phyloP scores from a whole-genome alignment of 1,140 invertebrate genomes.

The Pectinophora gossypiella region DNA sequence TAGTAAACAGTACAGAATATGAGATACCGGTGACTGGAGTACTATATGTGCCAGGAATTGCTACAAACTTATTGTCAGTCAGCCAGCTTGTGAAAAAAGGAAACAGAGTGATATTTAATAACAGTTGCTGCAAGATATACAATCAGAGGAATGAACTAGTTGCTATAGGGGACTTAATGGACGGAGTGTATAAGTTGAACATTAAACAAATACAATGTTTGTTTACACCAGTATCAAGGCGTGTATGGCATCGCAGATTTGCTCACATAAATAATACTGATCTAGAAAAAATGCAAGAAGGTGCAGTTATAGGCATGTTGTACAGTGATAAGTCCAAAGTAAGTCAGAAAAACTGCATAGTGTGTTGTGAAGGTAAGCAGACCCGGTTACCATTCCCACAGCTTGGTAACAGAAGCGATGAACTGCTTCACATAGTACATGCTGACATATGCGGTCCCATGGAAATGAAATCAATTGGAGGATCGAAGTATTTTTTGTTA shows the following conservation, averaged over 20 bases:
- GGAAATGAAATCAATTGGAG: no score
- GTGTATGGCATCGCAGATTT: slow-evolving; percentile 16
- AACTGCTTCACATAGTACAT: no score
- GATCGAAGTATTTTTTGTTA: no score
- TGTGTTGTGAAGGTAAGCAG: no score
- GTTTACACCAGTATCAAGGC: slow-evolving; percentile 6
- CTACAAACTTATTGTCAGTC: slow-evolving; percentile 1
- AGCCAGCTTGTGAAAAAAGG: background rate
- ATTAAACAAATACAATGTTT: slow-evolving; percentile 12
- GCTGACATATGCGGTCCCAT: no score
- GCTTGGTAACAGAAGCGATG: no score
- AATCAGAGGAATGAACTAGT: background rate
- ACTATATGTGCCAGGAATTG: background rate
- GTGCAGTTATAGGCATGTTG: no score
- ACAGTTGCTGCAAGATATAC: background rate
- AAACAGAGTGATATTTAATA: background rate
- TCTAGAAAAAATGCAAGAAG: background rate
- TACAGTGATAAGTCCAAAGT: no score
- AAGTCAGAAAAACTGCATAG: no score
- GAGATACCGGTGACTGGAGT: background rate
- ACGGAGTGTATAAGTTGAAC: slow-evolving; percentile 7
- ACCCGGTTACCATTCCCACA: no score
- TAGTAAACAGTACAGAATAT: background rate
- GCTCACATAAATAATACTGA: no score
- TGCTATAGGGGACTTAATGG: background rate